Evolutionary conservation across 2,113 vertebrate species (phyloP), one percentile per base, ranked within the genome.

Genomic region (Ciconia boyciana): DNA sequence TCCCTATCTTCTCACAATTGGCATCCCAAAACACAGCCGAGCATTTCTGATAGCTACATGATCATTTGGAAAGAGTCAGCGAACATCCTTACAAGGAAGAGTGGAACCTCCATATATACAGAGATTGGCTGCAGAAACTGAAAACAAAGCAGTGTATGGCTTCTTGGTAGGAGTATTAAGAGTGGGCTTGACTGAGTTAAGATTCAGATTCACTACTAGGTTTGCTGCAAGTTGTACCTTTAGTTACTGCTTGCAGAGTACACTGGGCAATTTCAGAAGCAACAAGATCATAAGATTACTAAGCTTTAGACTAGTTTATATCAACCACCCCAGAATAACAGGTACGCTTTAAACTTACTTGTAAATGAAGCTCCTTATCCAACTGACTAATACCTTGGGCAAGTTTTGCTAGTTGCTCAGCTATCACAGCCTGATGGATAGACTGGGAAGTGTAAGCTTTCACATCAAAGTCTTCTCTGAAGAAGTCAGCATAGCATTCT

Each of bases 351-450:
- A 93, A 61, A 96, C 97, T 97, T 98, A 99, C 99, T 98, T 99
- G 99, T 89, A 98, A 97, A 91, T 99, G 99, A 57, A 99, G 98
- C 83, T 99, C 99, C 97, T 99, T 99, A 98, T 99, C 99, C 97
- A 99, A 93, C 94, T 99, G 99, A 97, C 99, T 99, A 97, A 99
- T 99, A 82, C 99, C 99, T 97, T 99, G 99, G 9, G 99, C 99
- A 86, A 99, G 98, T 95, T 99, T 99, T 89, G 99, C 99, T 88
- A 99, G 98, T 32, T 99, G 99, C 94, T 99, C 99, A 34, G 99
- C 98, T 82, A 99, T 99, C 83, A 99, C 97, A 87, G 99, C 99
- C 97, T 99, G 99, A 95, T 99, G 99, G 91, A 99, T 99, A 36
- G 99, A 99, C 74, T 99, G 99, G 10, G 99, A 99, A 12, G 99